These are phyloP conservation scores for Antechinus stuartii DNA, from an alignment of 2,113 vertebrate genomes.

Conservation along the genomic window DNA sequence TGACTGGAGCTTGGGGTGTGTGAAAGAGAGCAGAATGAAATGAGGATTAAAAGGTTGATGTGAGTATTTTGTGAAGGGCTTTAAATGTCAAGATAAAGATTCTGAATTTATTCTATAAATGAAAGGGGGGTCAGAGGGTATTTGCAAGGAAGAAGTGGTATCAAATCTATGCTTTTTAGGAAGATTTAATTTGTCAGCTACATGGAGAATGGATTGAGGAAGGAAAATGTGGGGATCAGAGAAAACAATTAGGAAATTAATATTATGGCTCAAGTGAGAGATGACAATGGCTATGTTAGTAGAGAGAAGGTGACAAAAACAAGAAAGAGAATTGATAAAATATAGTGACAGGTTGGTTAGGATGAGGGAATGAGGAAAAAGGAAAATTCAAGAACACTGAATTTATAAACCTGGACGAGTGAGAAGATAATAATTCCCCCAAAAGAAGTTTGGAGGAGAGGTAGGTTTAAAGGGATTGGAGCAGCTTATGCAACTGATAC, in stretches of 20 bases:
- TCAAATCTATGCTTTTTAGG: neutral
- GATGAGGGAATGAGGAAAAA: neutral
- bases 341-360: neutral
- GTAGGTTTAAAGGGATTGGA: neutral
- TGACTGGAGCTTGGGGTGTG: neutral
- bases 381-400: neutral
- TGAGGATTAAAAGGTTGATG: neutral
- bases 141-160: slow-evolving; percentile 43
- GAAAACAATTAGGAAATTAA: neutral
- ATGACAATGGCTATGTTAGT: neutral
- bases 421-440: neutral
- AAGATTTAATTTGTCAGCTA: neutral
- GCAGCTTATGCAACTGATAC: neutral
- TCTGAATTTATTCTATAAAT: slow-evolving; percentile 47
- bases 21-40: neutral
- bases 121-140: slow-evolving; percentile 56
- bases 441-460: neutral
- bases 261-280: neutral
- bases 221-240: neutral
- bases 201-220: neutral
- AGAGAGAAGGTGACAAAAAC: neutral
- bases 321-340: neutral
- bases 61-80: neutral
- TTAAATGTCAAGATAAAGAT: neutral
- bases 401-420: neutral